Percentiles rank a stretch among this genome's conserved stretches.
Evolutionary conservation across 2,888 invertebrate genomes (phyloP).

Genomic region (Pollenia amentaria): DNA sequence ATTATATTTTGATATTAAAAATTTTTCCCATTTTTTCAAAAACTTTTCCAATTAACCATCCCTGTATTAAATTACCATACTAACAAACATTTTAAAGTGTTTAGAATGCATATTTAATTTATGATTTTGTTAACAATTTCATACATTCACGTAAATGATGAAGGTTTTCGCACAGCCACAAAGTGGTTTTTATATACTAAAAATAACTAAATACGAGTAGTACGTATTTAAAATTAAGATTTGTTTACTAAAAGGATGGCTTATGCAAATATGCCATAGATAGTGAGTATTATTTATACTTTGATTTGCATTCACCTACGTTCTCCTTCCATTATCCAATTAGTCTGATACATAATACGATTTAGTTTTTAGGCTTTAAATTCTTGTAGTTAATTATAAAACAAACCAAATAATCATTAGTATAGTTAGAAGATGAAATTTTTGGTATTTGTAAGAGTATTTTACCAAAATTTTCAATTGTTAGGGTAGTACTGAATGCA

Average conservation of each 20-base stretch:
- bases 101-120: slow-evolving; percentile 56
- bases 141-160: slow-evolving; percentile 37
- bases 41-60: slow-evolving; percentile 1
- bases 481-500: background rate
- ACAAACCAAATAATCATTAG: slow-evolving; percentile 24
- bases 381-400: slow-evolving; percentile 28
- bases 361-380: slow-evolving; percentile 21
- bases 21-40: no score
- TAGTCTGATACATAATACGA: slow-evolving; percentile 1
- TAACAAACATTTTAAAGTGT: background rate
- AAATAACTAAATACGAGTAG: slow-evolving; percentile 22
- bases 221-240: slow-evolving; percentile 57
- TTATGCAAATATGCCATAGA: background rate
- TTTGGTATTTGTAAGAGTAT: slow-evolving; percentile 1
- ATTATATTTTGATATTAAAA: no score
- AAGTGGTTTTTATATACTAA: slow-evolving; percentile 54
- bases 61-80: slow-evolving; percentile 18
- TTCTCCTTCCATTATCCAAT: background rate
- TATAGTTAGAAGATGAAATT: background rate
- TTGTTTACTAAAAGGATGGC: slow-evolving; percentile 33
- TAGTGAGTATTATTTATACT: background rate
- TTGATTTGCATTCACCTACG: background rate
- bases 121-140: slow-evolving; percentile 57
- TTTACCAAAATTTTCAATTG: background rate
- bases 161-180: slow-evolving; percentile 53